A percentile compares a stretch with the other conserved stretches of the same genome.
Evolutionary conservation across 2,113 vertebrate genomes (phyloP).

Genomic region (Cephalopholis sonnerati): DNA sequence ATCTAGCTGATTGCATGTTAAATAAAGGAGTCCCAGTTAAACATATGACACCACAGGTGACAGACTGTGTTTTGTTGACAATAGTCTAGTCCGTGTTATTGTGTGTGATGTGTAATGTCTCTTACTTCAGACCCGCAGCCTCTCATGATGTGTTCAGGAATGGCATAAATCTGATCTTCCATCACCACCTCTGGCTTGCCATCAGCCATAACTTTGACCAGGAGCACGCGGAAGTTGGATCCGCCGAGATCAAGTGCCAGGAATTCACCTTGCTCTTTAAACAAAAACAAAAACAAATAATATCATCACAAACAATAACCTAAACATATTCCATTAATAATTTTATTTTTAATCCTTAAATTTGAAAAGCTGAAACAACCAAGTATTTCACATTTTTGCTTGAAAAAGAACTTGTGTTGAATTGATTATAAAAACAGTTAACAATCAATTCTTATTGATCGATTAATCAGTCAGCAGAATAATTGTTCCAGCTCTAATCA

Average conservation of each 20-base stretch:
- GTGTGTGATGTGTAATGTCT: neutral
- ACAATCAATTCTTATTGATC: too few species aligned
- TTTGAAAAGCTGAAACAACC: too few species aligned
- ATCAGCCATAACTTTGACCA: conserved; percentile 90
- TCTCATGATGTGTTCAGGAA: conserved; percentile 93
- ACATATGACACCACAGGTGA: neutral
- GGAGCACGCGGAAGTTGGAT: conserved; percentile 93
- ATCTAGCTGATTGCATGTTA: neutral
- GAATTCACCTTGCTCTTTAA: conserved; percentile 93
- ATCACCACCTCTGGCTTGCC: conserved; percentile 94
- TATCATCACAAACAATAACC: neutral
- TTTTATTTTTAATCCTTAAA: too few species aligned
- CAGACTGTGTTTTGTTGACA: neutral
- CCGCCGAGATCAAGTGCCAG: conserved; percentile 94
- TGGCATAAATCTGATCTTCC: conserved; percentile 95
- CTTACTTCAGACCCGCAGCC: conserved; percentile 91
- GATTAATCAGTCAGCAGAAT: too few species aligned
- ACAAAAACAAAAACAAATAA: conserved; percentile 16
- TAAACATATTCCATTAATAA: too few species aligned
- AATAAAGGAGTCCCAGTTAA: too few species aligned
- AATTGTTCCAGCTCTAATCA: too few species aligned
- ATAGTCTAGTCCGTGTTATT: too few species aligned
- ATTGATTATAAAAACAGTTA: too few species aligned
- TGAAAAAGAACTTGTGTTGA: too few species aligned
- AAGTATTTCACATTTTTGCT: too few species aligned